These are phyloP conservation scores for Trialeurodes vaporariorum DNA, from an alignment of 1,140 invertebrate species.

Conservation along the genomic window DNA sequence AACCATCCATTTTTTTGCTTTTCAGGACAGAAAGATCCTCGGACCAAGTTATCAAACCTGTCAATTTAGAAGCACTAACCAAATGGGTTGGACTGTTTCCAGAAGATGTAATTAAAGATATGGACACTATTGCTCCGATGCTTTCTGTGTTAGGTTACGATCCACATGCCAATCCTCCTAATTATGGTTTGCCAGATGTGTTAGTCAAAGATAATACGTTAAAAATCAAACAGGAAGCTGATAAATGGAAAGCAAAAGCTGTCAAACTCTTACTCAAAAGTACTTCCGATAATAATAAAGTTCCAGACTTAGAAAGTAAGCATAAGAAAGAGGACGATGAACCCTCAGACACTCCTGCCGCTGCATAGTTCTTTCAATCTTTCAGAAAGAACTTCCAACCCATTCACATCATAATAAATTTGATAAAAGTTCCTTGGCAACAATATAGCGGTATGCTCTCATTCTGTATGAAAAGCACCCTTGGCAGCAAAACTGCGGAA, in stretches of 20 bases:
- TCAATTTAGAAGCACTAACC: constrained; percentile 88
- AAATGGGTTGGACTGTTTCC: constrained; percentile 96
- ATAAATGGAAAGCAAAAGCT: constrained; percentile 26
- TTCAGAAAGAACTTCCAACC: no score
- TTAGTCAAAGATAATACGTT: constrained; percentile 71
- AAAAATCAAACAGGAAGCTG: constrained; percentile 27
- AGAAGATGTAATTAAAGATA: constrained; percentile 69
- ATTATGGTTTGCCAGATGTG: constrained; percentile 78
- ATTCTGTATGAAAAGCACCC: no score
- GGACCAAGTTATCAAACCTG: constrained; percentile 96
- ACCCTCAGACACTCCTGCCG: not conserved
- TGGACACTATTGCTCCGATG: constrained; percentile 64
- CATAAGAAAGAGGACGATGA: not conserved
- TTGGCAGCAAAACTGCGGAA: no score
- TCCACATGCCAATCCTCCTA: constrained; percentile 84
- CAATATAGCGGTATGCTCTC: no score
- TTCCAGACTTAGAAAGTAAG: no score
- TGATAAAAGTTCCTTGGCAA: no score
- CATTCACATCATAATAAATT: no score
- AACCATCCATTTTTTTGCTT: constrained; percentile 25
- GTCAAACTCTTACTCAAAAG: constrained; percentile 9
- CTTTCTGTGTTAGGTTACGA: constrained; percentile 76
- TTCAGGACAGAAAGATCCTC: constrained; percentile 90
- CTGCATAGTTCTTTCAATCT: not conserved
- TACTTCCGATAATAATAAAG: not conserved